These are phyloP conservation scores for Chiridota heheva DNA, from an alignment of 35 echinoderm and acorn worm genomes.

Conservation along the genomic window DNA sequence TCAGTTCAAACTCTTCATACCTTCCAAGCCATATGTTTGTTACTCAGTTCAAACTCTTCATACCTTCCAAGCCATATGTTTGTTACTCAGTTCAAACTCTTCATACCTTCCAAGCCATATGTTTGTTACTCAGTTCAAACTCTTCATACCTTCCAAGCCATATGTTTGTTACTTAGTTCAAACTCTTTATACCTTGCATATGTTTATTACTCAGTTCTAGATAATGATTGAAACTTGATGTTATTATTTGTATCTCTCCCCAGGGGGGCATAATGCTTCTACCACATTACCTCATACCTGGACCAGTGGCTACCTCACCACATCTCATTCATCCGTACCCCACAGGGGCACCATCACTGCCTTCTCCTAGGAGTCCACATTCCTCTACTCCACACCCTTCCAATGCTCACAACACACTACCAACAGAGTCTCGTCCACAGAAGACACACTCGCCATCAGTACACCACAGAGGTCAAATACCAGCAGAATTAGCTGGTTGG, in stretches of 20 bases:
- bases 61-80: no score
- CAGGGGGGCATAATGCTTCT: no score
- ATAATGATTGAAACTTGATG: no score
- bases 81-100: no score
- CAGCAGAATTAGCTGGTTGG: no score
- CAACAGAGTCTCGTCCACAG: background rate
- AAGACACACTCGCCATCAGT: conserved; percentile 35
- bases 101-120: background rate
- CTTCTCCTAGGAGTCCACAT: conserved; percentile 28
- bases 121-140: background rate
- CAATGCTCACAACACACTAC: conserved; percentile 5
- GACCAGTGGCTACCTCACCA: conserved; percentile 2
- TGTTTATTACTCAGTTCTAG: no score
- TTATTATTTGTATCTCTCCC: background rate
- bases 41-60: no score
- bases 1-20: no score
- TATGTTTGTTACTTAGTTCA: background rate
- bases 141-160: background rate
- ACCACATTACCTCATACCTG: no score
- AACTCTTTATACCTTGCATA: background rate
- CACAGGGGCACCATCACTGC: conserved; percentile 6
- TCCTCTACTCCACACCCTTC: background rate
- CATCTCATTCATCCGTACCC: conserved; percentile 13
- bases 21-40: no score
- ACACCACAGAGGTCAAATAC: conserved; percentile 1